phyloP scores from a whole-genome alignment of 37 sponge, comb jelly and placozoan species.

The Oscarella lobularis region DNA sequence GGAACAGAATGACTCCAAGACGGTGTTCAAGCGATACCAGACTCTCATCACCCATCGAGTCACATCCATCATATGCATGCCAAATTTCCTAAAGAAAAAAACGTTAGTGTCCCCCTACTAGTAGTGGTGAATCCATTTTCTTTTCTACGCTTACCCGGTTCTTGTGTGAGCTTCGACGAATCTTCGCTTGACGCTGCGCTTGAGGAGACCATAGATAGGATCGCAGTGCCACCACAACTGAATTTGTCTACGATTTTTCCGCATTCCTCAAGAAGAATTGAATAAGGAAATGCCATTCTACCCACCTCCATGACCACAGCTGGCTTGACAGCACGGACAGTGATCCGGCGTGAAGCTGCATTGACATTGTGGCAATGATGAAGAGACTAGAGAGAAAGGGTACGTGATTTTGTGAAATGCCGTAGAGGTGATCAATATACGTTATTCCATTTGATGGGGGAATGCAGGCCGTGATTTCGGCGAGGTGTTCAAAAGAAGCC shows the following conservation, averaged over 20 bases:
- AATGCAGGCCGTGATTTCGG: too few relatives aligned
- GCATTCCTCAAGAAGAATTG: neutral
- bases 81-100: neutral
- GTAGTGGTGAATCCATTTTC: too few relatives aligned
- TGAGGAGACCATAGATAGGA: neutral
- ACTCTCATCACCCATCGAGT: neutral
- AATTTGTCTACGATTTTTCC: neutral
- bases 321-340: neutral
- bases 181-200: neutral
- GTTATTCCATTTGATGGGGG: too few relatives aligned
- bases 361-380: too few relatives aligned
- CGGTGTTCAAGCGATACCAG: neutral
- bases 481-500: neutral
- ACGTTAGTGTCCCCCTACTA: too few relatives aligned
- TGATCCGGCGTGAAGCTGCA: too few relatives aligned
- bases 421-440: too few relatives aligned
- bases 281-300: neutral
- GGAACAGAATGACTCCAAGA: neutral
- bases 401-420: too few relatives aligned
- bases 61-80: neutral
- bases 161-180: neutral
- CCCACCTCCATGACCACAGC: neutral
- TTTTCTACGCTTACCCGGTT: neutral
- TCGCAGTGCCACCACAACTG: neutral
- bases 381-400: too few relatives aligned